These are phyloP conservation scores for Choloepus hoffmanni DNA, from an alignment of 2,113 vertebrate species.

Conservation along the genomic window DNA sequence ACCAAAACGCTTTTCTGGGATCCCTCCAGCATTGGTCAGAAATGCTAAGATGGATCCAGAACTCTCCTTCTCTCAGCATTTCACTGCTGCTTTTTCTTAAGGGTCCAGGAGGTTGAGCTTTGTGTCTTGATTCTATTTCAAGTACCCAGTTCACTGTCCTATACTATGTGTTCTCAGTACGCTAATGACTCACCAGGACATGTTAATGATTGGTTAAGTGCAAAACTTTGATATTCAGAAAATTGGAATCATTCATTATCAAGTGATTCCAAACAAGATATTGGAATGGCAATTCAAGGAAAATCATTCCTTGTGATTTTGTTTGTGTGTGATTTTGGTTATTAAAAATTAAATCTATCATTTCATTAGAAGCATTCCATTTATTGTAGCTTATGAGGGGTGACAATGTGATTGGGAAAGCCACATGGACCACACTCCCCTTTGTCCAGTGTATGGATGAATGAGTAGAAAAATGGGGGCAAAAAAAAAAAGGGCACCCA, in stretches of 20 bases:
- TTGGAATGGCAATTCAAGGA: conserved; percentile 1
- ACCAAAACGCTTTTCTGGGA: background rate
- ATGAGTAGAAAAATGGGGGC: no score
- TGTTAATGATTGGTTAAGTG: background rate
- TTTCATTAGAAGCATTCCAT: conserved; percentile 8
- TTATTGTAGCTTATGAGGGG: background rate
- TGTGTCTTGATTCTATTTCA: no score
- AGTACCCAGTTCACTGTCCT: background rate
- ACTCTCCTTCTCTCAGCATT: background rate
- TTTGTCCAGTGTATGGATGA: no score
- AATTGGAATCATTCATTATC: background rate
- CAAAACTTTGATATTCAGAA: background rate
- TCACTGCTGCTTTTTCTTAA: background rate
- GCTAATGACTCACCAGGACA: background rate
- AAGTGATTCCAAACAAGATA: background rate
- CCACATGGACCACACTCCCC: no score
- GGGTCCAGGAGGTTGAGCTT: background rate
- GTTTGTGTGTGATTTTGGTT: background rate
- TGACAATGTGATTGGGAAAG: no score
- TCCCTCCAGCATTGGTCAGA: background rate
- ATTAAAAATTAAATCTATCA: background rate
- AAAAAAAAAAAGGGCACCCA: no score
- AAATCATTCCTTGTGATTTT: conserved; percentile 27
- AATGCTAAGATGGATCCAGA: background rate
- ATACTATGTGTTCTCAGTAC: background rate